Conservation (phyloP, 1,140 invertebrate species). For the Nasonia longicornis region DNA sequence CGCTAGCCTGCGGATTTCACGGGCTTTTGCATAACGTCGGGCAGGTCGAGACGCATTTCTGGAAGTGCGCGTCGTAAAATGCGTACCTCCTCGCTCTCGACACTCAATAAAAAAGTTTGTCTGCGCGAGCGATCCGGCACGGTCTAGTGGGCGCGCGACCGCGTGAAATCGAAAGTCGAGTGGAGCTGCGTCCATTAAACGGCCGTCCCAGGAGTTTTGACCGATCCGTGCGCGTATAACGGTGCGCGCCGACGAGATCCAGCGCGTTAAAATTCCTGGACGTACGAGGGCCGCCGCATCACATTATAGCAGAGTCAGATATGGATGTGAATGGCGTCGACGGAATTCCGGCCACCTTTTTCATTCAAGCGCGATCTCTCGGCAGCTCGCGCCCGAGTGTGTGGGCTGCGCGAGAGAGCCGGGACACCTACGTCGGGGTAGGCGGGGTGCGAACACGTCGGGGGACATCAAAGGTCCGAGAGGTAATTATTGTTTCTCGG, state of each 20-base stretch:
- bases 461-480: constrained; percentile 64
- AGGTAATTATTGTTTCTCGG: constrained; percentile 68
- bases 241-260: background rate
- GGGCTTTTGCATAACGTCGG: constrained; percentile 32
- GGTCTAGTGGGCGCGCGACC: constrained; percentile 5
- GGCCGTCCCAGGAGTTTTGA: no score
- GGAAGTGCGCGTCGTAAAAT: background rate
- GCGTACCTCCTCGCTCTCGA: background rate
- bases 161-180: constrained; percentile 18
- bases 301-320: background rate
- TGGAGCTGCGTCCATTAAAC: background rate
- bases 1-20: constrained; percentile 37
- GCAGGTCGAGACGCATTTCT: background rate
- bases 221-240: background rate
- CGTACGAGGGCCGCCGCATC: no score
- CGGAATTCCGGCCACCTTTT: constrained; percentile 26
- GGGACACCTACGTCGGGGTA: constrained; percentile 57
- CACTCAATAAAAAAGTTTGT: background rate
- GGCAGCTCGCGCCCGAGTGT: background rate
- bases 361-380: constrained; percentile 39
- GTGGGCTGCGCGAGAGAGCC: constrained; percentile 52
- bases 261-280: background rate
- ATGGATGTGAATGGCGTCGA: background rate
- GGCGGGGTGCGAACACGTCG: constrained; percentile 65
- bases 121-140: background rate